Conservation (phyloP, 2,113 vertebrate genomes). For the Agapornis roseicollis region DNA sequence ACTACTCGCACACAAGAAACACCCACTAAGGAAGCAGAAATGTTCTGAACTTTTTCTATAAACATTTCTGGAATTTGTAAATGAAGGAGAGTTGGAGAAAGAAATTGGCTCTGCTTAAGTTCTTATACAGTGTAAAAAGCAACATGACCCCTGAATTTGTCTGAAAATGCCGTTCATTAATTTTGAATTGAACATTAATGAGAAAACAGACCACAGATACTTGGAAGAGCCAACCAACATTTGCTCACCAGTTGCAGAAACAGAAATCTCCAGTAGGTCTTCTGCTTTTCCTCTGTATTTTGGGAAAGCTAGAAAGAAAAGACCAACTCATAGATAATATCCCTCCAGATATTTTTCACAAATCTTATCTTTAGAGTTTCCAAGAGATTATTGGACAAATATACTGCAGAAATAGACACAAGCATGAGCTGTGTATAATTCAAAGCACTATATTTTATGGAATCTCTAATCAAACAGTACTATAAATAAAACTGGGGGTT, state of each 20-base stretch:
- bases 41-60: background rate
- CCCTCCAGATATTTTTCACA: background rate
- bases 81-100: background rate
- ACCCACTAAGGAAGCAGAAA: background rate
- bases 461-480: background rate
- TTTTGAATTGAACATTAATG: background rate
- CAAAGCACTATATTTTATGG: background rate
- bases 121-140: background rate
- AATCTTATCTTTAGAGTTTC: background rate
- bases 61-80: background rate
- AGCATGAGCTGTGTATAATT: background rate
- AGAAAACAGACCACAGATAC: background rate
- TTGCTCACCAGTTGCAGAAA: constrained; percentile 3
- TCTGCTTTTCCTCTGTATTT: background rate
- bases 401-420: background rate
- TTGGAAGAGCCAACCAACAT: background rate
- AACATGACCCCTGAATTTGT: constrained; percentile 9
- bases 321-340: background rate
- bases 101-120: background rate
- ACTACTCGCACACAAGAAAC: background rate
- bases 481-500: background rate
- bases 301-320: background rate
- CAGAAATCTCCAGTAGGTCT: background rate
- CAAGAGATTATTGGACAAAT: constrained; percentile 4
- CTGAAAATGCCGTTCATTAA: constrained; percentile 21